A percentile compares a stretch with the other conserved stretches of the same genome.
Conservation (phyloP, 1,140 invertebrate species). For the Cotesia vestalis region DNA sequence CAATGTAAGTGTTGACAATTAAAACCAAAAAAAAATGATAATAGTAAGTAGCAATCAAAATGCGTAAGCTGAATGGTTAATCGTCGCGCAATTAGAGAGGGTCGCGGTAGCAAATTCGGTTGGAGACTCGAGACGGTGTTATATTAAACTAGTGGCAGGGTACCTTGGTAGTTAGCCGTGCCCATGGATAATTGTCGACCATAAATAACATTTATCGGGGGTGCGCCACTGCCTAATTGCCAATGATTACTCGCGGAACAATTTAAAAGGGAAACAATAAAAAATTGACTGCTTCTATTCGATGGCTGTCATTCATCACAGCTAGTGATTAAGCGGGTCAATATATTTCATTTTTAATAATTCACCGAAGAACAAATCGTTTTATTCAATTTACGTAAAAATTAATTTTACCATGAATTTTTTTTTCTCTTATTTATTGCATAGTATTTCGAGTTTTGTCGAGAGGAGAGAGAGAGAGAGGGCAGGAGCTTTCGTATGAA, state of each 20-base stretch:
- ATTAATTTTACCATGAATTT: no score
- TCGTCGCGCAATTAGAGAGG: slow-evolving; percentile 35
- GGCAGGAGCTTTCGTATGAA: background rate
- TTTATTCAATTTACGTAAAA: no score
- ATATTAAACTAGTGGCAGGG: slow-evolving; percentile 4
- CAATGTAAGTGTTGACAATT: no score
- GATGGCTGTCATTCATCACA: no score
- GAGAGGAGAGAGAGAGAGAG: no score
- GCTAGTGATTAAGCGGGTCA: no score
- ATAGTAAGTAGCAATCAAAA: background rate
- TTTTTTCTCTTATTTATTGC: no score
- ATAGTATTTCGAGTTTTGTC: no score
- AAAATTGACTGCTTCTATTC: background rate
- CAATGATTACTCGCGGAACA: slow-evolving; percentile 36
- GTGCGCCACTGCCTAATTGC: slow-evolving; percentile 38
- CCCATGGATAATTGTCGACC: slow-evolving; percentile 38
- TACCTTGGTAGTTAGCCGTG: slow-evolving; percentile 36
- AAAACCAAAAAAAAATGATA: no score
- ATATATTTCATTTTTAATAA: no score
- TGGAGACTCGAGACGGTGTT: slow-evolving; percentile 23
- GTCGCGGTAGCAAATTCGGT: slow-evolving; percentile 8
- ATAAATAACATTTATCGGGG: slow-evolving; percentile 44
- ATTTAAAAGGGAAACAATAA: background rate
- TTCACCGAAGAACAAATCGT: no score
- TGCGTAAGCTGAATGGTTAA: slow-evolving; percentile 14